Percentiles rank a stretch among this genome's conserved stretches.
These are phyloP conservation scores for Nudaria mundana DNA, from an alignment of 2,888 invertebrate genomes.

Conservation along the genomic window DNA sequence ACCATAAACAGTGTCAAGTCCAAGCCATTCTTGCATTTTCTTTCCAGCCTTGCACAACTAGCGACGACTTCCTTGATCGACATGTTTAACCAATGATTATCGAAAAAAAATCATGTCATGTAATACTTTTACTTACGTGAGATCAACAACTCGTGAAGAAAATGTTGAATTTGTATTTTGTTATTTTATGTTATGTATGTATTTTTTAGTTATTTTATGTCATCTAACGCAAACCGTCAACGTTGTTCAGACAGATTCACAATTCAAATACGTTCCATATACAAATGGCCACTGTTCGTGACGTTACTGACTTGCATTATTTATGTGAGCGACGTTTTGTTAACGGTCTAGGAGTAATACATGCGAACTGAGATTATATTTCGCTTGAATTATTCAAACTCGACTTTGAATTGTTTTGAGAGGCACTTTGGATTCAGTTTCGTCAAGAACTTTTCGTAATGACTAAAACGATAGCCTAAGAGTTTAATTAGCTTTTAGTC, in stretches of 20 bases:
- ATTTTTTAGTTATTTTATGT: no score
- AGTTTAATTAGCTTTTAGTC: not conserved
- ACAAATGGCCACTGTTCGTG: slow-evolving; percentile 62
- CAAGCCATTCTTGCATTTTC: no score
- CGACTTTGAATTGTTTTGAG: slow-evolving; percentile 3
- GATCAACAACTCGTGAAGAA: no score
- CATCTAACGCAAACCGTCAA: no score
- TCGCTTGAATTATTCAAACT: slow-evolving; percentile 34
- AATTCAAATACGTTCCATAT: slow-evolving; percentile 60
- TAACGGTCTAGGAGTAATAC: slow-evolving; percentile 34
- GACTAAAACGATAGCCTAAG: not conserved
- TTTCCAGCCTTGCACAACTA: no score
- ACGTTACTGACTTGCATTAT: slow-evolving; percentile 72
- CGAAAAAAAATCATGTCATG: no score
- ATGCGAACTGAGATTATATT: slow-evolving; percentile 36
- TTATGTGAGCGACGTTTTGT: slow-evolving; percentile 58
- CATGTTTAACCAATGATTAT: no score
- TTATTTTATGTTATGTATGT: no score
- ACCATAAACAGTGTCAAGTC: no score
- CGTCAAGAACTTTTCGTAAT: slow-evolving; percentile 3
- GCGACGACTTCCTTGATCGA: no score
- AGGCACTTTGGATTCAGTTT: slow-evolving; percentile 2
- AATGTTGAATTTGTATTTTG: no score
- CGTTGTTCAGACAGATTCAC: slow-evolving; percentile 48
- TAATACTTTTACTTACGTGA: no score